Evolutionary conservation across 2,888 invertebrate species (phyloP), one percentile per base, ranked within the genome.

Genomic region (Therioaphis trifolii): DNA sequence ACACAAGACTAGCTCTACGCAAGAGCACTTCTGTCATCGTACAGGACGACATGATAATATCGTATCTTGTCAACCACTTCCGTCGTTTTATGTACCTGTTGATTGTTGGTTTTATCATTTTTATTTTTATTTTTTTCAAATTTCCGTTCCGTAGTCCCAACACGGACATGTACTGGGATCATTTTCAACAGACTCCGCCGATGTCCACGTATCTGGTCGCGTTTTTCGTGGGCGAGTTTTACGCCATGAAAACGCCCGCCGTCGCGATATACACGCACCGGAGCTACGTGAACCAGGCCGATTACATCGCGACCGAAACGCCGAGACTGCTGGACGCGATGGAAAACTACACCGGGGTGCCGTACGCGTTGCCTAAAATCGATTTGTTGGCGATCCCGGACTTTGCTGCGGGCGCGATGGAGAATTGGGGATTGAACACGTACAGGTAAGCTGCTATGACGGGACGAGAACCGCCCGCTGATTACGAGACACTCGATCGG

Each of bases 351-450:
- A 93, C 92, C 85, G 91, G 91, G 4, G 7, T 80, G 2, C 88
- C 91, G 1, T 95, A 93, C 89, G 93, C 94, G 0, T 87, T 96
- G 72, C 92, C 93, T 0, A 96, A 96, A 89, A 92, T 95, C 84
- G 97, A 97, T 88, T 94, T 96, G 94, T 93, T 96, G 35, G 96
- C 96, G 0, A 89, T 97, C 84, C 96, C 96, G 0, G 96, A 96
- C 88, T 96, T 96, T 87, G 92, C 93, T 77, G 94, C 94, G 5
- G 95, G 94, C 0, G 96, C 95, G 0, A 96, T 96, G 96, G 96
- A 92, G 88, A 92, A 92, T 87, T 94, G 94, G 93, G 93, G 95
- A 2, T 90, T 96, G 85, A 93, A 96, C 86, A 96, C 95, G 0
- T 96, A 95, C 89, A 89, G 94, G 86, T 90, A 86, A 87, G 29